A percentile compares a stretch with the other conserved stretches of the same genome.
Conservation (phyloP, 2,113 vertebrate genomes). For the Indicator maculatus region DNA sequence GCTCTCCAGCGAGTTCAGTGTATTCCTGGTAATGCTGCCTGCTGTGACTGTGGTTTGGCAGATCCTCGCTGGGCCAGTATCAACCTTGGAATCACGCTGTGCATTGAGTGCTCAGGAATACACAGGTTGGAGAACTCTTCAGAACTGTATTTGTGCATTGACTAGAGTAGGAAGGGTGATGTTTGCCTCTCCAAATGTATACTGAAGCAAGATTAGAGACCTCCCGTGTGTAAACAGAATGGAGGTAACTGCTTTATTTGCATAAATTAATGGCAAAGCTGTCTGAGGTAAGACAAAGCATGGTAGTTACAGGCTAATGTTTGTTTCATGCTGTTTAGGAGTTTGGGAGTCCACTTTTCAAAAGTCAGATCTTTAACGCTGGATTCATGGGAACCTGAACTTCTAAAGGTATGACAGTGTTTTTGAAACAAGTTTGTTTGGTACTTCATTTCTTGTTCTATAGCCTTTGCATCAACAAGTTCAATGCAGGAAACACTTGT, state of each 20-base stretch:
- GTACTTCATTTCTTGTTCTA: background rate
- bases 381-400: conserved; percentile 96
- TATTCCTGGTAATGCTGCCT: conserved; percentile 88
- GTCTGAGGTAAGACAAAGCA: background rate
- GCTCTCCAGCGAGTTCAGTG: conserved; percentile 89
- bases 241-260: background rate
- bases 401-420: conserved; percentile 86
- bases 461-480: background rate
- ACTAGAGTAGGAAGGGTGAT: background rate
- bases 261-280: background rate
- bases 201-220: background rate
- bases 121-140: conserved; percentile 83
- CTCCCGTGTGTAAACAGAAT: background rate
- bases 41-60: conserved; percentile 92
- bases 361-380: conserved; percentile 96
- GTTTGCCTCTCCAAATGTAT: background rate
- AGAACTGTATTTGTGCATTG: background rate
- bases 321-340: conserved; percentile 76
- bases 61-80: conserved; percentile 98
- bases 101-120: conserved; percentile 97
- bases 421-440: background rate
- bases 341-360: conserved; percentile 96
- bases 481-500: background rate
- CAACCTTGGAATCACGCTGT: conserved; percentile 95
- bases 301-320: background rate